Percentiles rank a stretch among this genome's conserved stretches.
These are phyloP conservation scores for Chaetogeoica ovagalla DNA, from an alignment of 2,888 invertebrate genomes.

Conservation along the genomic window DNA sequence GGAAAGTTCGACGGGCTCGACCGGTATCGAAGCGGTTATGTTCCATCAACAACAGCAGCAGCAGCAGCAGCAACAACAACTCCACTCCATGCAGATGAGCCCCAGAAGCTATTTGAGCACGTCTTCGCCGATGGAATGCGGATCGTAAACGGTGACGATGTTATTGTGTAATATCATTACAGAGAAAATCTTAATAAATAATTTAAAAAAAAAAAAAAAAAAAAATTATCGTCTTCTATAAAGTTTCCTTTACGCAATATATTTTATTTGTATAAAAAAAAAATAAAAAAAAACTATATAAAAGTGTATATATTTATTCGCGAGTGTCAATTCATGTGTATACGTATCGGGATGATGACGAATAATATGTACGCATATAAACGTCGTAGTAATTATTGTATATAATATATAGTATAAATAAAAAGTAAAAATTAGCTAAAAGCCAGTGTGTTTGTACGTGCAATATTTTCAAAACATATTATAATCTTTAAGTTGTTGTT, in stretches of 20 bases:
- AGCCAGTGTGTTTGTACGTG: slow-evolving; percentile 46
- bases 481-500: slow-evolving; percentile 39
- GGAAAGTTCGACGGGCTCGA: slow-evolving; percentile 59
- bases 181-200: too few relatives aligned
- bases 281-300: too few relatives aligned
- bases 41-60: slow-evolving; percentile 48
- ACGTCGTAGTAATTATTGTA: not conserved
- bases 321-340: too few relatives aligned
- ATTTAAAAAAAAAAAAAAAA: too few relatives aligned
- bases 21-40: slow-evolving; percentile 49
- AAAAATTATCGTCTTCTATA: not conserved
- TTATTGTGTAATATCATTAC: not conserved
- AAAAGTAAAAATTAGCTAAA: not conserved
- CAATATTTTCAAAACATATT: slow-evolving; percentile 40
- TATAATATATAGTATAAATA: not conserved
- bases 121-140: slow-evolving; percentile 49
- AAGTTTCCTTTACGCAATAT: not conserved
- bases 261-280: too few relatives aligned
- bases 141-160: slow-evolving; percentile 1
- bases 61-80: slow-evolving; percentile 38
- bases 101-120: slow-evolving; percentile 46
- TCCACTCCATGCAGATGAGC: slow-evolving; percentile 46
- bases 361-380: not conserved
- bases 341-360: too few relatives aligned
- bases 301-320: too few relatives aligned